Evolutionary conservation across 2,797 vertebrate genomes (phyloP), one percentile per base, ranked within the genome.

Genomic region (Cichlasoma orientale): DNA sequence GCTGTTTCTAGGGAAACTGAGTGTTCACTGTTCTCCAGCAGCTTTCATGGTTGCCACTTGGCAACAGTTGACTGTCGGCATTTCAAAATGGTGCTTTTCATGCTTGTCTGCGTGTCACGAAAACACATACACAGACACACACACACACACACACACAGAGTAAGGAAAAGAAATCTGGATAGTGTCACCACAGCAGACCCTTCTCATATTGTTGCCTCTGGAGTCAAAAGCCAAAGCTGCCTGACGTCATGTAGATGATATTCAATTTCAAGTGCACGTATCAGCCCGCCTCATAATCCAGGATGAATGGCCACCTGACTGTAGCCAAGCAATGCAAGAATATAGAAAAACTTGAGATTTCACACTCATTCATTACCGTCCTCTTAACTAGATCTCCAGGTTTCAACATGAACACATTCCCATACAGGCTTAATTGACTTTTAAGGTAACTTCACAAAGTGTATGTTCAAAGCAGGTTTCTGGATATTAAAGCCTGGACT

Each of bases 1-100:
- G 89, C 79, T 59, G 90, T 94, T 94, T 92, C 91, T 90, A 86
- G 78, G 92, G 92, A 90, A 93, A 93, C 90, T 85, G 82, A 90
- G 87, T 8, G 3, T 85, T 87, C 88, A 89, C 80, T 90, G 82
- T 91, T 92, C 88, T 92, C 86, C 58, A 75, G 84, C 75, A 83
- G 90, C 90, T 92, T 89, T 92, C 90, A 89, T 74, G 73, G 92
- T 87, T 88, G 85, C 90, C 82, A 90, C 94, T 91, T 93, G 91
- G 91, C 93, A 92, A 94, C 94, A 85, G 82, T 82, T 21, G 61
- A 81, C 86, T 84, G 82, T 89, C 75, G 80, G 84, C 71, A 90
- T 92, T 93, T 90, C 80, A 77, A 86, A 91, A 83, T 29, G 74
- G 80, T 72, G 88, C 85, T 84, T 89, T 89, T 90, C 84, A 89